Evolutionary conservation across 2,888 invertebrate species (phyloP), one percentile per base, ranked within the genome.

Genomic region (Andrena trimmerana): DNA sequence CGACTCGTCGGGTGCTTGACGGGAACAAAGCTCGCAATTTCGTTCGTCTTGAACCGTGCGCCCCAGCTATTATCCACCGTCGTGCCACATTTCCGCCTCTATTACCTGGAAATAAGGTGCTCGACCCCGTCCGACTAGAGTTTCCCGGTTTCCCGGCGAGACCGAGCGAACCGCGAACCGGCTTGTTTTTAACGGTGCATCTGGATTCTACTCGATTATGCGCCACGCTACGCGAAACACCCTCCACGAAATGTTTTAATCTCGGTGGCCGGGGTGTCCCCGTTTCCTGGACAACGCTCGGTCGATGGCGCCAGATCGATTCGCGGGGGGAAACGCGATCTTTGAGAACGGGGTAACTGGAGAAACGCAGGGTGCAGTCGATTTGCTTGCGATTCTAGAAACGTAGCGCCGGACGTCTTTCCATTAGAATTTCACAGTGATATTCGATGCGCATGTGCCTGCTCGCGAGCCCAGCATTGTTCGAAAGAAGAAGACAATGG

Each of bases 11-110:
- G 86, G 70, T 84, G 90, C 88, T 89, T 90, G 91, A 91, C 91
- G 87, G 86, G 91, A 92, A 92, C 90, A 92, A 92, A 92, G 91
- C 91, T 92, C 84, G 90, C 92, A 92, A 92, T 92, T 92, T 92
- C 90, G 86, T 86, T 71, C 72, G 67, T 72, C 73, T 81, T 54
- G 66, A 54, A 70, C 29, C 42, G 79, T 73, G 68, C 69, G 24
- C 33, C 59, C 59, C 42, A 10, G 65, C 67, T 31, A 60, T 84
- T 65, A 75, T 75, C 63, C 63, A 59, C 74, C 68, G 29, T 36
- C 36, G 59, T 59, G 62, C 65, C 66, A 52, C 65, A 57, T 74
- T 80, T 72, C 66, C 59, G 66, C 60, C 31, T 74, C 85, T 52
- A 59, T 73, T 82, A 70, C 68, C 71, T 54, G 70, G 68, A 84